Base-by-base conservation (phyloP, 1,140 invertebrate species). In the Meloidogyne floridensis region DNA sequence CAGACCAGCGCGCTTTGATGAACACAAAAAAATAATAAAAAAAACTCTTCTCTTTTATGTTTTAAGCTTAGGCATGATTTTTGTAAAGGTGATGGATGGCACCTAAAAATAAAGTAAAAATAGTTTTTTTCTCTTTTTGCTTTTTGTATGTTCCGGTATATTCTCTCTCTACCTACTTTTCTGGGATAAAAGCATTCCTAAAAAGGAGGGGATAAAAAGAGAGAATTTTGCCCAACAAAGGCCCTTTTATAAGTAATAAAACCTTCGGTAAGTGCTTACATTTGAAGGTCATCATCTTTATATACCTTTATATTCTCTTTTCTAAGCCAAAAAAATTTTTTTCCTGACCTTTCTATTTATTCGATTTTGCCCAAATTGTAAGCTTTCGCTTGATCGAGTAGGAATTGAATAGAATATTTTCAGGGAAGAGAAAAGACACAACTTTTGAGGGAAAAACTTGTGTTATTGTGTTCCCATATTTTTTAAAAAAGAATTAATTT, bases 341-440 rank as follows among this genome's bases (percentile, higher is more conserved):
- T 65, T 65, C n/a, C 15, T 65, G 59, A 65, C 59, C 59, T 65
- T 65, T 65, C 59, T 65, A 65, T n/a, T 65, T 65, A 65, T 65
- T 65, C 15, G 2, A n/a, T 65, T n/a, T 65, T 65, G 15, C n/a
- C 56, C 5, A 15, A 59, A 59, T 59, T 65, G 59, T 59, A 65
- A 65, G 59, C 59, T n/a, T 65, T 65, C 59, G 59, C 15, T 65
- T 65, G 59, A 65, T 65, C 59, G 59, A 13, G n/a, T 65, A 65
- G 5, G 15, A n/a, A 32, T 32, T 32, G n/a, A 65, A 65, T n/a
- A 65, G 7, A 32, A 32, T 1, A 32, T 32, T 32, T 65, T 65
- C 5, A 6, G 7, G 10, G 10, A 54, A 9, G 11, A 53, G 15
- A 11, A 15, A 11, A 1, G n/a, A 65, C 15, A 65, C 15, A n/a